Base-by-base conservation (phyloP, 1,140 invertebrate species). In the Coenobita brevimanus region DNA sequence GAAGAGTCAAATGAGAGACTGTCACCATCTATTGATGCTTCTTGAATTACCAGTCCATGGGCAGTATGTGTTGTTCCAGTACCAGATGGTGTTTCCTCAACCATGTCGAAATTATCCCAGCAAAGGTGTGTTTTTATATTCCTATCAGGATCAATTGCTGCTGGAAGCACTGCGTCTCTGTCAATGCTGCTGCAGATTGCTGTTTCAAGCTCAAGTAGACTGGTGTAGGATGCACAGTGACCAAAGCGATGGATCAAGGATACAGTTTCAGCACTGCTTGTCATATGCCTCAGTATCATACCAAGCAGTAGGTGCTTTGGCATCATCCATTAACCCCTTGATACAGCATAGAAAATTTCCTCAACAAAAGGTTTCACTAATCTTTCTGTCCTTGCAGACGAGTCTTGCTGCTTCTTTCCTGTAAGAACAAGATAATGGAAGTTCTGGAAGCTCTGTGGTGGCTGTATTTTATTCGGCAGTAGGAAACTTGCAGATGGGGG, bases 41-140 rank as follows among this genome's bases (percentile, higher is more conserved):
- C 46, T 78, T 78, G 38, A 50, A 78, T 78, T n/a, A 78, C 41
- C 3, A 78, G 21, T 24, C 75, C 75, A 78, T 78, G 75, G 75
- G 75, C 24, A 10, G 75, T 50, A 30, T 50, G 46, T 50, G 75
- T 78, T 3, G 75, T 43, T 78, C 43, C 75, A 78, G 24, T n/a
- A 24, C 75, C 75, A 54, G 75, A 46, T 46, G 75, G 21, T 15
- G 75, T 78, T 78, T 78, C 75, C 27, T 78, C 46, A 15, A 50
- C 4, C n/a, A 78, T 3, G 33, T 78, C 38, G 33, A 78, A 78
- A 30, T 78, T 46, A 27, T 78, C 75, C 75, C 41, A 54, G n/a
- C 38, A 50, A n/a, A 78, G 10, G 27, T 46, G 36, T n/a, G 24
- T 43, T 6, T 46, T 24, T 17, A 50, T 50, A 27, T 54, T 78